A percentile compares a stretch with the other conserved stretches of the same genome.
phyloP scores from a whole-genome alignment of 2,113 vertebrate genomes.

The human (Homo sapiens) region GRCh38 chr4:27721001-27721500 shows the following conservation, averaged over 20 bases:
- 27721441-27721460: too few species aligned
- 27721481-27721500: too few species aligned
- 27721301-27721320: too few species aligned
- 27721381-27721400: too few species aligned
- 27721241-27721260: not conserved
- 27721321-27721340: too few species aligned
- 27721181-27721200: not conserved
- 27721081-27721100: not conserved
- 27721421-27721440: too few species aligned
- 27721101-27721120: not conserved
- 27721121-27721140: not conserved
- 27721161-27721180: not conserved
- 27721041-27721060: not conserved
- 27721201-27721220: not conserved
- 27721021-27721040: not conserved
- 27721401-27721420: too few species aligned
- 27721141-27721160: not conserved
- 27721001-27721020: not conserved
- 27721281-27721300: too few species aligned
- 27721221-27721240: slow-evolving; percentile 10
- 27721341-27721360: too few species aligned
- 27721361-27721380: too few species aligned
- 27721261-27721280: too few species aligned
- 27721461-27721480: too few species aligned
- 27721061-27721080: not conserved